phyloP scores from a whole-genome alignment of 2,113 vertebrate genomes.

The Aspidoscelis tigris region DNA sequence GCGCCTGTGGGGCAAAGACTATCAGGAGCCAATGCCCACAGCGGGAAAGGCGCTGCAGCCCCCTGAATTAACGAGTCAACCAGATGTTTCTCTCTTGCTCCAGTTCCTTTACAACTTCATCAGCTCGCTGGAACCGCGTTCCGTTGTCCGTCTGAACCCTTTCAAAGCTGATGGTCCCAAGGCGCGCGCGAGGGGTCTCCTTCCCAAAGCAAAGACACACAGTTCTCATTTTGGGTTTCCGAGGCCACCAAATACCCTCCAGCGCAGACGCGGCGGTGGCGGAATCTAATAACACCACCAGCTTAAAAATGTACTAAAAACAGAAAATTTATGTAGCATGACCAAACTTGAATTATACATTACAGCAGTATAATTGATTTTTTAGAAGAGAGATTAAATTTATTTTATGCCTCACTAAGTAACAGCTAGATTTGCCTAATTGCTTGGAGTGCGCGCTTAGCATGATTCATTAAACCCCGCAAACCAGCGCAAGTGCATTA shows the following conservation, averaged over 20 bases:
- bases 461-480: slow-evolving; percentile 83
- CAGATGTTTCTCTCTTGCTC: slow-evolving; percentile 3
- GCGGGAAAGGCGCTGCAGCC: too few species aligned
- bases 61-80: neutral
- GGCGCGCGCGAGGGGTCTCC: neutral
- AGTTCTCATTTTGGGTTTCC: too few species aligned
- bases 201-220: neutral
- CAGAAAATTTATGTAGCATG: slow-evolving; percentile 83
- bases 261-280: slow-evolving; percentile 36
- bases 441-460: slow-evolving; percentile 81
- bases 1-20: neutral
- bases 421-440: slow-evolving; percentile 87
- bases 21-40: neutral
- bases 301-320: slow-evolving; percentile 76
- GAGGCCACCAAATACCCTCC: neutral
- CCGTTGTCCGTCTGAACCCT: neutral
- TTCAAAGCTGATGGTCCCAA: neutral
- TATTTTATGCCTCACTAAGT: slow-evolving; percentile 85
- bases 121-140: neutral
- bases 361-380: slow-evolving; percentile 86
- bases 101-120: slow-evolving; percentile 1
- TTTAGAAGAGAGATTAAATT: slow-evolving; percentile 86
- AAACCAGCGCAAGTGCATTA: slow-evolving; percentile 77
- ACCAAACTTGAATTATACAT: slow-evolving; percentile 86
- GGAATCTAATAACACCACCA: slow-evolving; percentile 64